Evolutionary conservation across 2,888 invertebrate species (phyloP).

Genomic region (Stenchaetothrips biformis): DNA sequence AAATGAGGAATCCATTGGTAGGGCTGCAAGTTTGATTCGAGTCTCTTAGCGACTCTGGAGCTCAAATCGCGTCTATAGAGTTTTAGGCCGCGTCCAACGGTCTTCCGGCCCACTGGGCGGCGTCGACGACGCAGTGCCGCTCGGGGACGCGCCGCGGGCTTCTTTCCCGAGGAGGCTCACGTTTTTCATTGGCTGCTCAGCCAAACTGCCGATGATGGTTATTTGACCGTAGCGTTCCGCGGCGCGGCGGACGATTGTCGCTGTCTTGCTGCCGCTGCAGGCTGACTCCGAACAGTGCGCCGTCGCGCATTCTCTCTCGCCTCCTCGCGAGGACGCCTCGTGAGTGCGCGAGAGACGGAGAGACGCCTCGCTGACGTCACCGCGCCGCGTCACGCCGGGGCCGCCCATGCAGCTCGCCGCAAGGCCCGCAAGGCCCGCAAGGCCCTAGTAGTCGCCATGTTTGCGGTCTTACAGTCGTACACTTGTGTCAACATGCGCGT

Average conservation of each 20-base stretch:
- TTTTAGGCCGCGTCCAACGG: too few species aligned
- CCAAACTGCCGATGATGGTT: too few species aligned
- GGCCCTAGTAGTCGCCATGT: constrained; percentile 7
- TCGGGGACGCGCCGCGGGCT: neutral
- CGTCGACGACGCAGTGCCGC: neutral
- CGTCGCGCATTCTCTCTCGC: neutral
- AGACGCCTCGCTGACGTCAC: neutral
- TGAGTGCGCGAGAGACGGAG: too few species aligned
- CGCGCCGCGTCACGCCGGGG: neutral
- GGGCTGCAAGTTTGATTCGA: too few species aligned
- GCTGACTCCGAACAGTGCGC: neutral
- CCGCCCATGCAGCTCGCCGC: neutral
- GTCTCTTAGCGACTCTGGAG: too few species aligned
- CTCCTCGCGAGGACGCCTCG: neutral
- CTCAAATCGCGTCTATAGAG: too few species aligned
- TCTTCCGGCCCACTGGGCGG: too few species aligned
- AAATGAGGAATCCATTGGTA: too few species aligned
- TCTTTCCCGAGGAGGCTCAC: neutral
- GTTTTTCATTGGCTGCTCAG: too few species aligned
- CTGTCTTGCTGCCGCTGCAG: neutral
- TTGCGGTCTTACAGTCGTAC: constrained; percentile 18
- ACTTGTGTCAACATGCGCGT: constrained; percentile 12
- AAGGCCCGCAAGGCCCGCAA: neutral
- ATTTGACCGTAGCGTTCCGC: too few species aligned
- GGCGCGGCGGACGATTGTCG: neutral